A percentile compares a stretch with the other conserved stretches of the same genome.
Conservation (phyloP, 2,797 vertebrate genomes). For the Basileuterus tristriatus region DNA sequence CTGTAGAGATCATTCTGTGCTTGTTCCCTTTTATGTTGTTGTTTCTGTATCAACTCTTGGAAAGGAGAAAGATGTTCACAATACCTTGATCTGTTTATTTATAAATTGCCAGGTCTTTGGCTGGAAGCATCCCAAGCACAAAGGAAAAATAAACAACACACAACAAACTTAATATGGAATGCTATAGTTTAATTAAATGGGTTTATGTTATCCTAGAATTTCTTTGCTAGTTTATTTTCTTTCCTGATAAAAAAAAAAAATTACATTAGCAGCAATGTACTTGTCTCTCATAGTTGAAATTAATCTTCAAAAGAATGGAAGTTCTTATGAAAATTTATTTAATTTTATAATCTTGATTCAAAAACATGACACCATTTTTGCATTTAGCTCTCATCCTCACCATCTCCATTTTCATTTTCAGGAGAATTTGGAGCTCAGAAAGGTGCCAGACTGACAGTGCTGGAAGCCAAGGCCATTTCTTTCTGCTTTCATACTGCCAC, state of each 20-base stretch:
- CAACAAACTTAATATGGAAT: background rate
- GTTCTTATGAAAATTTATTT: background rate
- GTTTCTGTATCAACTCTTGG: background rate
- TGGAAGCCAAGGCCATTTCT: background rate
- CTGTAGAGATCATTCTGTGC: conserved; percentile 1
- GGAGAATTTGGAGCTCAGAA: background rate
- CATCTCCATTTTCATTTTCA: background rate
- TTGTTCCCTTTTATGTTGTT: background rate
- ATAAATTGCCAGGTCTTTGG: conserved; percentile 1
- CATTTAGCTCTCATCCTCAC: background rate
- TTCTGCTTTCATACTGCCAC: background rate
- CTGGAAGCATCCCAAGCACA: background rate
- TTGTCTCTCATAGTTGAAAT: background rate
- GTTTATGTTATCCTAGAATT: background rate
- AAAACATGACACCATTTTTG: background rate
- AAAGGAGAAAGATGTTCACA: background rate
- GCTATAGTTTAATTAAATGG: background rate
- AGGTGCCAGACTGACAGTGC: background rate
- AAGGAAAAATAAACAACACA: background rate
- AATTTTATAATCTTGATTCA: background rate
- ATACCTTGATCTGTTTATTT: conserved; percentile 36
- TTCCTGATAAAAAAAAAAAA: background rate
- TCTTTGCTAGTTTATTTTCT: background rate
- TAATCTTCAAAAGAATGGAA: background rate
- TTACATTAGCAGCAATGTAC: background rate